Evolutionary conservation across 2,888 invertebrate genomes (phyloP), one percentile per base, ranked within the genome.

Genomic region (Volucella zonaria): DNA sequence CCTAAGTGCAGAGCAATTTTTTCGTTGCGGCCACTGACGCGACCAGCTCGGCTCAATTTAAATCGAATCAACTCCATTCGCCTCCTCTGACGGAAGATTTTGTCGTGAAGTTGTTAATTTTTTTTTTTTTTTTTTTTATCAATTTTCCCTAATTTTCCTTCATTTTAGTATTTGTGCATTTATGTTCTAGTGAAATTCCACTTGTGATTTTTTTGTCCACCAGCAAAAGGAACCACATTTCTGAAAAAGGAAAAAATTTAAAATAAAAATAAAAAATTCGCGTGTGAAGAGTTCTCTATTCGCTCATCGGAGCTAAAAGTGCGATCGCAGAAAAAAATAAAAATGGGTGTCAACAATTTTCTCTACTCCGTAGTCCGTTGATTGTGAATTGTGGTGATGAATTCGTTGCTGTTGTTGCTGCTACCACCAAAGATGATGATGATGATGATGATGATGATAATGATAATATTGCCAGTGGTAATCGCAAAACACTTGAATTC

Each of bases 331-430:
- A 81, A 86, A 83, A 31, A 31, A 31, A 31, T 6, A 31, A 31
- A 86, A 86, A 86, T 86, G 86, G 86, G 86, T 86, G 86, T 86
- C 86, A 86, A 86, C 86, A 82, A 86, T 86, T 86, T 86, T 86
- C 86, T 86, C 86, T 86, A 86, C 82, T 86, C 81, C 66, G 77
- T 70, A 78, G 77, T 74, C 59, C 77, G 81, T 81, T 73, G 73
- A 66, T 59, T 67, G 81, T 77, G 76, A 67, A 73, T 85, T 52
- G 54, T 73, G 83, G 66, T 83, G 83, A 83, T 80, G 80, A 75
- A 70, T 79, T 76, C 59, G 66, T 74, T 59, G 71, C 71, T 79
- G 59, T 31, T 31, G 31, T 31, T 31, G 31, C 31, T 31, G 31
- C 31, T 31, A 6, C 31, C 31, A 31, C 31, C 31, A 31, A 31